Conservation (phyloP, 2,888 invertebrate species). For the Aleiodes alternator region DNA sequence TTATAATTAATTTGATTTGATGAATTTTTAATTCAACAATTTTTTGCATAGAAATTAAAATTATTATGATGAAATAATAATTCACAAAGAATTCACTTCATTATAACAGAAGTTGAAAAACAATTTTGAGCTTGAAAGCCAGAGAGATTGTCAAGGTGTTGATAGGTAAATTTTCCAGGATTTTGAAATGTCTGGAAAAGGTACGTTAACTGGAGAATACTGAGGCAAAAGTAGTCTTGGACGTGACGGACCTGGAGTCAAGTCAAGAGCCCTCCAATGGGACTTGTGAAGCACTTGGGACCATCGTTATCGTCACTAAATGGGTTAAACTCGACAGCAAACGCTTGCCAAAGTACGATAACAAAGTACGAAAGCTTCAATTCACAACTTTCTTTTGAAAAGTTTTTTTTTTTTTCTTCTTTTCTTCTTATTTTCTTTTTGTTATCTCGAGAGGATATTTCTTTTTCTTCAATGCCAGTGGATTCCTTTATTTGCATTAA, state of each 20-base stretch:
- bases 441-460: slow-evolving; percentile 10
- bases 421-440: not conserved
- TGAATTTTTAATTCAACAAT: too few relatives aligned
- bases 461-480: not conserved
- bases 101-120: too few relatives aligned
- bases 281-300: slow-evolving; percentile 49
- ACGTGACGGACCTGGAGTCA: slow-evolving; percentile 33
- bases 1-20: too few relatives aligned
- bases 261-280: slow-evolving; percentile 29
- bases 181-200: slow-evolving; percentile 14
- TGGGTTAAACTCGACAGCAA: slow-evolving; percentile 53
- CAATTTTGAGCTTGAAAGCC: too few relatives aligned
- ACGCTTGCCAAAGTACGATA: slow-evolving; percentile 38
- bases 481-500: not conserved
- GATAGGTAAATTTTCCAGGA: not conserved
- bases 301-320: slow-evolving; percentile 59
- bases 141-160: not conserved
- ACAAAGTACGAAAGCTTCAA: slow-evolving; percentile 29
- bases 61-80: too few relatives aligned
- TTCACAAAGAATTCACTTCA: too few relatives aligned
- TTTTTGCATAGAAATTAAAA: too few relatives aligned
- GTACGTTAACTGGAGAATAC: slow-evolving; percentile 18
- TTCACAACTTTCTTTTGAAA: slow-evolving; percentile 3
- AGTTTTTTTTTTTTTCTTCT: not conserved
- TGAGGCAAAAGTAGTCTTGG: slow-evolving; percentile 26